Evolutionary conservation across 2,113 vertebrate species (phyloP).

Genomic region (Coreoperca whiteheadi): DNA sequence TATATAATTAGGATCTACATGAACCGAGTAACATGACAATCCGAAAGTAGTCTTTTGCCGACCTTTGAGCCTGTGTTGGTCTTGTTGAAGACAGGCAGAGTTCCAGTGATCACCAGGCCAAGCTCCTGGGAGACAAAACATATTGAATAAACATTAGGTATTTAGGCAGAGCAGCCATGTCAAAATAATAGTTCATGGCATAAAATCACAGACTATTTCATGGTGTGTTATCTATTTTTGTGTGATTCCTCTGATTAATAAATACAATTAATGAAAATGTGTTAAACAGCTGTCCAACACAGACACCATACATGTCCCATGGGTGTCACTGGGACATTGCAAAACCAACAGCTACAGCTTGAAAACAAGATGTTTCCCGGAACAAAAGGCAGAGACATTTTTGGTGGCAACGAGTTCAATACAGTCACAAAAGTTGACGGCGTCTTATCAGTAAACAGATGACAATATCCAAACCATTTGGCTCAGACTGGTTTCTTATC

Average conservation of each 20-base stretch:
- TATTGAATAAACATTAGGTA: not conserved
- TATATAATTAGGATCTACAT: not conserved
- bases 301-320: not conserved
- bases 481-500: slow-evolving; percentile 62
- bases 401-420: slow-evolving; percentile 7
- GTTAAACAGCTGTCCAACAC: not conserved
- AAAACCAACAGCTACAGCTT: not conserved
- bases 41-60: not conserved
- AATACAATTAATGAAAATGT: not conserved
- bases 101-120: slow-evolving; percentile 94
- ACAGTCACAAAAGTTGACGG: slow-evolving; percentile 28
- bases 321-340: not conserved
- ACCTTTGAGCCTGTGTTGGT: slow-evolving; percentile 82
- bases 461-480: slow-evolving; percentile 54
- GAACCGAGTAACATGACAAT: not conserved
- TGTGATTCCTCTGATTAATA: not conserved
- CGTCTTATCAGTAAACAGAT: slow-evolving; percentile 57
- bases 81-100: slow-evolving; percentile 92
- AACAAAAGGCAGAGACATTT: slow-evolving; percentile 57
- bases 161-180: not conserved
- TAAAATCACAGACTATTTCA: not conserved
- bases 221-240: not conserved
- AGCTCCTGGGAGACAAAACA: slow-evolving; percentile 83
- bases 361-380: slow-evolving; percentile 1
- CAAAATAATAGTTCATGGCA: not conserved